Conservation (phyloP, 2,113 vertebrate genomes). For the Pollachius pollachius region DNA sequence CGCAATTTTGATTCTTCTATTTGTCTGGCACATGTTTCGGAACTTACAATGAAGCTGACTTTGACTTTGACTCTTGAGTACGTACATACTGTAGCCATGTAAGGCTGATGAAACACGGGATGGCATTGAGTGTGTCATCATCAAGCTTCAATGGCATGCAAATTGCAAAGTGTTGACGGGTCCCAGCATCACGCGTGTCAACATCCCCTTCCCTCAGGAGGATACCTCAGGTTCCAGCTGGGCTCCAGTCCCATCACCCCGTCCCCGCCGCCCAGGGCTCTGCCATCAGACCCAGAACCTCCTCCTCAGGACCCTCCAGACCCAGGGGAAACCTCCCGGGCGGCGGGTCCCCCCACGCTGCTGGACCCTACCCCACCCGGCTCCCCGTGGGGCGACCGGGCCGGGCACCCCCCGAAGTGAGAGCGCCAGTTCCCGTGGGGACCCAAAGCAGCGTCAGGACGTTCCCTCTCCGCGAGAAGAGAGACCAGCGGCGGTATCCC, state of each 20-base stretch:
- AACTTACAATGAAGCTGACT: too few species aligned
- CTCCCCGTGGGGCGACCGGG: constrained; percentile 65
- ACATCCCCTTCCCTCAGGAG: constrained; percentile 69
- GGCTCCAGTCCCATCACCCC: constrained; percentile 56
- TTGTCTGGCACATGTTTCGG: too few species aligned
- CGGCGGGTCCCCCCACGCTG: constrained; percentile 62
- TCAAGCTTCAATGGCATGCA: too few species aligned
- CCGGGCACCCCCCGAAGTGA: constrained; percentile 58
- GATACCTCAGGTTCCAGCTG: constrained; percentile 77
- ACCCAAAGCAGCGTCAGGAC: constrained; percentile 26
- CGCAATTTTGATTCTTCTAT: too few species aligned
- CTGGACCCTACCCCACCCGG: constrained; percentile 53
- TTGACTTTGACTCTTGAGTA: too few species aligned
- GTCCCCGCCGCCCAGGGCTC: neutral
- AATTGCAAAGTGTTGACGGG: too few species aligned
- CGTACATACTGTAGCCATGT: too few species aligned
- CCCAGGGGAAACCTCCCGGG: constrained; percentile 61
- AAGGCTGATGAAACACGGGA: too few species aligned
- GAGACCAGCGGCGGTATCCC: constrained; percentile 26
- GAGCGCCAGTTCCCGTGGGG: constrained; percentile 35
- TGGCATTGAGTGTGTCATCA: too few species aligned
- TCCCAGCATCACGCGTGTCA: too few species aligned
- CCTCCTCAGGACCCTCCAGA: constrained; percentile 52
- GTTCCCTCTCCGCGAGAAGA: constrained; percentile 29
- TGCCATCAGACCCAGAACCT: constrained; percentile 33